Conservation (phyloP, 2,888 invertebrate genomes). For the Zaprionus bogoriensis region DNA sequence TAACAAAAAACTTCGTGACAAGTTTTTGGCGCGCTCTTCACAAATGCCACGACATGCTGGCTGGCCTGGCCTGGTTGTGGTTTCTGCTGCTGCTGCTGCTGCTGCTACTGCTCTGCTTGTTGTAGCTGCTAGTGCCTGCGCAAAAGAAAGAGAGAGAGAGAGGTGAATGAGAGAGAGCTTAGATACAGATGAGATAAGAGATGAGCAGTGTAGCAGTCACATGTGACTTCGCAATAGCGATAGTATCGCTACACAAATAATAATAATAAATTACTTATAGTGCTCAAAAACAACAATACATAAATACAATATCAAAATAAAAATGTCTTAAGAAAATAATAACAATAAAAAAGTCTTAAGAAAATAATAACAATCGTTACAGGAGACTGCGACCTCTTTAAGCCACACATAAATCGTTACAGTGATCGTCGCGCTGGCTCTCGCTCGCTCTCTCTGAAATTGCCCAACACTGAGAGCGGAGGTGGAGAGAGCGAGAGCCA, state of each 20-base stretch:
- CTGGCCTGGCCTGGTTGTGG: slow-evolving; percentile 56
- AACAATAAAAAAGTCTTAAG: too few species aligned
- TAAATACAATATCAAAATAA: not conserved
- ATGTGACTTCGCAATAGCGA: not conserved
- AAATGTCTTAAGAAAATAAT: too few species aligned
- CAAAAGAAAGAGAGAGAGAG: slow-evolving; percentile 23
- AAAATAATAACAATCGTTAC: too few species aligned
- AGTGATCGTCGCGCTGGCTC: too few species aligned
- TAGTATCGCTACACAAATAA: not conserved
- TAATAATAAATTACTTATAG: not conserved
- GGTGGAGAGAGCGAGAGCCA: slow-evolving; percentile 1
- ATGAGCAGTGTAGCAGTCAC: slow-evolving; percentile 4
- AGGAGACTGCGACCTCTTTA: not conserved
- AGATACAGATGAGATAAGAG: slow-evolving; percentile 8
- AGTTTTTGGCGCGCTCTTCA: slow-evolving; percentile 59
- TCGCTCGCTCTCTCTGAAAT: not conserved
- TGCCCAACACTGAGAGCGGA: slow-evolving; percentile 27
- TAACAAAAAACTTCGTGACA: slow-evolving; percentile 59
- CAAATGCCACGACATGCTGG: slow-evolving; percentile 63
- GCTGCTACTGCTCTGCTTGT: slow-evolving; percentile 22
- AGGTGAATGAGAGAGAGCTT: slow-evolving; percentile 1
- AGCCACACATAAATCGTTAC: not conserved
- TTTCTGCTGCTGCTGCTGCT: slow-evolving; percentile 37
- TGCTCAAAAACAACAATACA: not conserved
- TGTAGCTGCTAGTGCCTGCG: slow-evolving; percentile 45